Evolutionary conservation across 2,113 vertebrate species (phyloP).

Genomic region (Struthio camelus): DNA sequence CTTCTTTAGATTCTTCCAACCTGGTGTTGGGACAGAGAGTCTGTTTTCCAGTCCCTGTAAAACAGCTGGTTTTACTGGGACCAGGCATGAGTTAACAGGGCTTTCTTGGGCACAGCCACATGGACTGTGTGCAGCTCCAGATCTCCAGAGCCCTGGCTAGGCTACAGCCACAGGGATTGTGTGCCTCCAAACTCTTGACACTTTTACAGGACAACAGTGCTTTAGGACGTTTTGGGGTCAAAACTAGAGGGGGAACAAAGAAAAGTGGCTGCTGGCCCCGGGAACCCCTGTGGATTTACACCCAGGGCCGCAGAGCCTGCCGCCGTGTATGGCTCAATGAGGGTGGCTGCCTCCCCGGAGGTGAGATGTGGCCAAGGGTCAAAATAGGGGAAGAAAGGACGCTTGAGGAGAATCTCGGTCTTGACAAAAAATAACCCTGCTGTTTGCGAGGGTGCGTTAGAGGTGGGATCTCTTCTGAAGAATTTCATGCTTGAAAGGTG

Average conservation of each 20-base stretch:
- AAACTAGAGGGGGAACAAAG: neutral
- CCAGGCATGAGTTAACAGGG: neutral
- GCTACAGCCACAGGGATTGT: no score
- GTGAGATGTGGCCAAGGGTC: neutral
- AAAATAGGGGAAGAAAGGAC: neutral
- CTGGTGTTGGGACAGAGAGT: fast-evolving
- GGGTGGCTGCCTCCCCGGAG: neutral
- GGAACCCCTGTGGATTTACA: neutral
- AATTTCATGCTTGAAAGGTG: slow-evolving; percentile 63
- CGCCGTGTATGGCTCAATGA: fast-evolving
- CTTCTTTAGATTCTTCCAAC: neutral
- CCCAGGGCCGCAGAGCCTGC: neutral
- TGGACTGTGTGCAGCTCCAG: neutral
- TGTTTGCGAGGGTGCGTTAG: neutral
- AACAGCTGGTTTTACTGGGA: neutral
- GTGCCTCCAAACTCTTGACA: no score
- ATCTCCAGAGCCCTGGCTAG: no score
- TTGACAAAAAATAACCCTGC: neutral
- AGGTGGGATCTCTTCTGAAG: slow-evolving; percentile 40
- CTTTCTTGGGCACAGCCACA: neutral
- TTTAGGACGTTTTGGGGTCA: neutral
- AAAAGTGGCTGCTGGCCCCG: neutral
- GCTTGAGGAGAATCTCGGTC: neutral
- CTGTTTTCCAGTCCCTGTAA: neutral
- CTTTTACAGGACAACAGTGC: no score